A percentile compares a stretch with the other conserved stretches of the same genome.
These are phyloP conservation scores for Latrodectus elegans DNA, from an alignment of 2,888 invertebrate species.

Conservation along the genomic window DNA sequence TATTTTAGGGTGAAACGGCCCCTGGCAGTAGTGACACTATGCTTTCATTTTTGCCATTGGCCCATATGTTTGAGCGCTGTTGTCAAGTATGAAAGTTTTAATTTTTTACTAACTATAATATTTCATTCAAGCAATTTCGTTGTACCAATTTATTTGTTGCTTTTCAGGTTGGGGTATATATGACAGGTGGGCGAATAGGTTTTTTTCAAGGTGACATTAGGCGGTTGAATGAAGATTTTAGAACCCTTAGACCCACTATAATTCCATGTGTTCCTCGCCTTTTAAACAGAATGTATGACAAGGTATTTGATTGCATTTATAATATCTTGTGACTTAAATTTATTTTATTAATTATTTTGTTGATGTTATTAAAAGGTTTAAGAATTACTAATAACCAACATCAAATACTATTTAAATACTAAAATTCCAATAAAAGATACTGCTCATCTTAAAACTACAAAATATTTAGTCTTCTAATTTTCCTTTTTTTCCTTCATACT, in stretches of 20 bases:
- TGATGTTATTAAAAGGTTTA: not conserved
- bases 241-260: conserved; percentile 91
- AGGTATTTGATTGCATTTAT: conserved; percentile 75
- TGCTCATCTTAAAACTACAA: no score
- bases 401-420: no score
- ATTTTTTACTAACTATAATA: not conserved
- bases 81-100: conserved; percentile 80
- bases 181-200: conserved; percentile 94
- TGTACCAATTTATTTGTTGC: not conserved
- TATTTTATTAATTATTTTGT: not conserved
- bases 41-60: conserved; percentile 96
- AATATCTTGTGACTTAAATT: not conserved
- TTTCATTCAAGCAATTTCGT: not conserved
- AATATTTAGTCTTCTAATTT: no score
- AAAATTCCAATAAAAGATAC: no score
- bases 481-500: no score
- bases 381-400: no score
- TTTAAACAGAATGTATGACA: conserved; percentile 96
- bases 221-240: conserved; percentile 86
- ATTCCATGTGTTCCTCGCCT: conserved; percentile 96
- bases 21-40: conserved; percentile 85
- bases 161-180: conserved; percentile 86
- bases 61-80: conserved; percentile 97
- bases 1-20: conserved; percentile 83
- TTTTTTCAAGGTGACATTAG: conserved; percentile 96